Percentiles rank a stretch among this genome's conserved stretches.
These are phyloP conservation scores for Tyto alba DNA, from an alignment of 2,113 vertebrate species.

Conservation along the genomic window DNA sequence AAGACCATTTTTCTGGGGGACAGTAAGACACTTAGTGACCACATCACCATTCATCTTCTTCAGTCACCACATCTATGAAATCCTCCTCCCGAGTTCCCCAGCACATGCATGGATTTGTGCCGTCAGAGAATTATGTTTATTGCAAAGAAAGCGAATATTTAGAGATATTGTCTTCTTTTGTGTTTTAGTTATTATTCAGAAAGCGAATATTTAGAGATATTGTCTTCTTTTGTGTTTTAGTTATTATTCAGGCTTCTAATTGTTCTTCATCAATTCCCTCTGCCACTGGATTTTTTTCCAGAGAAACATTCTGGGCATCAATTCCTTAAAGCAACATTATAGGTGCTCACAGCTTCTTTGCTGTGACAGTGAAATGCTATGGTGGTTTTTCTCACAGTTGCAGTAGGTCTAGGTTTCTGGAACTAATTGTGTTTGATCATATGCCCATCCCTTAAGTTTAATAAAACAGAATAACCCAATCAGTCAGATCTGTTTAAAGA, in stretches of 20 bases:
- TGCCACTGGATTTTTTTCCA: not conserved
- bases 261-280: not conserved
- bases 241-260: not conserved
- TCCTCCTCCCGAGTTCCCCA: not conserved
- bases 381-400: not conserved
- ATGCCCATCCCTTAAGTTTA: not conserved
- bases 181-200: not conserved
- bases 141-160: not conserved
- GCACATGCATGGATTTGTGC: not conserved
- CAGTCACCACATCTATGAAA: not conserved
- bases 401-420: not conserved
- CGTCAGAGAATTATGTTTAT: not conserved
- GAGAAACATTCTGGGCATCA: not conserved
- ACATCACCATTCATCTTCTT: not conserved
- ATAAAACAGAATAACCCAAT: not conserved
- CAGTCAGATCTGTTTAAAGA: not conserved
- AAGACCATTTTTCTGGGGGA: rapidly evolving
- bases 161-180: not conserved
- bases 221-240: not conserved
- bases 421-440: not conserved
- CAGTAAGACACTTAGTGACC: not conserved
- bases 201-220: not conserved
- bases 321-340: not conserved
- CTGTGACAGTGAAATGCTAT: not conserved
- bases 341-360: not conserved